Percentiles rank a stretch among this genome's conserved stretches.
Evolutionary conservation across 2,113 vertebrate genomes (phyloP).

Genomic region (Scartelaos histophorus): DNA sequence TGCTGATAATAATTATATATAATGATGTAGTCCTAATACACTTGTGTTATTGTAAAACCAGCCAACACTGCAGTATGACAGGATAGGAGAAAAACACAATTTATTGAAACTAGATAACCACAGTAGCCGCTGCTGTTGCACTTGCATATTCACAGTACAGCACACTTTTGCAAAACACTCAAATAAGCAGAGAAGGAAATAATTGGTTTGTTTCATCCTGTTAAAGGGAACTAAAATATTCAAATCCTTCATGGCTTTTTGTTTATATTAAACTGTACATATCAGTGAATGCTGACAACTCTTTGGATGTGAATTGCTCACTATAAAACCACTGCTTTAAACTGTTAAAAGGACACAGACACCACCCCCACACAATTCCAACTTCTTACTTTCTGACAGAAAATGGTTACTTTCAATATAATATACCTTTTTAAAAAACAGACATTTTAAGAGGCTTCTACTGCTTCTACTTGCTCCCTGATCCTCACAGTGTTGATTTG

Average conservation of each 20-base stretch:
- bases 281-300: conserved; percentile 34
- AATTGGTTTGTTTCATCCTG: conserved; percentile 15
- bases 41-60: not conserved
- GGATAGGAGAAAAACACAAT: conserved; percentile 53
- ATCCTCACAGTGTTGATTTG: conserved; percentile 45
- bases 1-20: too few species aligned
- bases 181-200: conserved; percentile 28
- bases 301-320: conserved; percentile 44
- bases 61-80: conserved; percentile 18
- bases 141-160: conserved; percentile 59
- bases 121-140: conserved; percentile 59
- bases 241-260: conserved; percentile 40
- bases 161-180: conserved; percentile 50
- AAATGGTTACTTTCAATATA: not conserved
- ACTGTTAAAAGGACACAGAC: not conserved
- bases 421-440: not conserved
- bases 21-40: not conserved
- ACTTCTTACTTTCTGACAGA: not conserved
- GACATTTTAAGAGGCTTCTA: not conserved
- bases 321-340: not conserved
- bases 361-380: not conserved
- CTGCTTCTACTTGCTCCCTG: not conserved
- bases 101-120: conserved; percentile 67
- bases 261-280: conserved; percentile 21
- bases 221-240: conserved; percentile 22